phyloP scores from a whole-genome alignment of 1,140 invertebrate species.

The Apis florea region DNA sequence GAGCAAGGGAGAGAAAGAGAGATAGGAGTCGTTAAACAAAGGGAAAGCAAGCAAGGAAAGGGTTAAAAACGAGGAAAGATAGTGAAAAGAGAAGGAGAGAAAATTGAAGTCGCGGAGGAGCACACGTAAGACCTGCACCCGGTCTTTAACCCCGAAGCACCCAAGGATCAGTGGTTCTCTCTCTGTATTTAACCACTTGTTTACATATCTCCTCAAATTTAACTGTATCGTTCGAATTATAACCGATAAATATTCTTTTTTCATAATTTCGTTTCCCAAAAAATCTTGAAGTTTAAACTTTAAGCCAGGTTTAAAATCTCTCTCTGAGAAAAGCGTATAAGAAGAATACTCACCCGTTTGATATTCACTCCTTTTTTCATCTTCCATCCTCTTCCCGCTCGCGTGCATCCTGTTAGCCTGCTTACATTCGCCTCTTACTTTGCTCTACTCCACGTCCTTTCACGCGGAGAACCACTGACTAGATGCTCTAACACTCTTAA shows the following conservation, averaged over 20 bases:
- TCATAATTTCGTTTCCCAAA: too few relatives aligned
- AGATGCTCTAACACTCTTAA: conserved; percentile 52
- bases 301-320: too few relatives aligned
- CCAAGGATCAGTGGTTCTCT: conserved; percentile 60
- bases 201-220: too few relatives aligned
- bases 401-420: too few relatives aligned
- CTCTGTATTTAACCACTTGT: neutral
- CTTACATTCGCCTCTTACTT: neutral
- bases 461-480: conserved; percentile 38
- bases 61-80: conserved; percentile 17
- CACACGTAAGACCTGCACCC: conserved; percentile 68
- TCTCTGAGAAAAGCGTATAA: too few relatives aligned
- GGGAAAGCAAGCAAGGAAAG: conserved; percentile 30
- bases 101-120: conserved; percentile 60
- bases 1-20: neutral
- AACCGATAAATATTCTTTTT: too few relatives aligned
- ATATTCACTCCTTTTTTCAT: too few relatives aligned
- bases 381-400: too few relatives aligned
- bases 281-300: too few relatives aligned
- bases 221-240: too few relatives aligned
- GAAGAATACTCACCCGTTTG: too few relatives aligned
- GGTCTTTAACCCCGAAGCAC: conserved; percentile 69
- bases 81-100: conserved; percentile 59
- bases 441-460: neutral
- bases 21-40: too few relatives aligned